Percentiles rank a stretch among this genome's conserved stretches.
Conservation (phyloP, 1,140 invertebrate species). For the Panagrolaimus sp. region DNA sequence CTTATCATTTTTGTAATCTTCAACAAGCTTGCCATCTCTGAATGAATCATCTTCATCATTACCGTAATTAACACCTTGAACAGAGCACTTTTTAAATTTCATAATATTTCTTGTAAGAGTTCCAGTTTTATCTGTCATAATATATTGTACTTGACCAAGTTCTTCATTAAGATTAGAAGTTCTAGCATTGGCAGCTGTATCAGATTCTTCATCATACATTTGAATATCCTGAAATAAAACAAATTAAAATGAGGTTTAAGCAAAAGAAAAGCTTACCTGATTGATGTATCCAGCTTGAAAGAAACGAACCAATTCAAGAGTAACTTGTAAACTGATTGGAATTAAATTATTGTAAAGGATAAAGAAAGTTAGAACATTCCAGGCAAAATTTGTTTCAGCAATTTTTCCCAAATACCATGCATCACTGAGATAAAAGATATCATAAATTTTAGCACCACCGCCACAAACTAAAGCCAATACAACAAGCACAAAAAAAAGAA, state of each 20-base stretch:
- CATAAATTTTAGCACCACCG: constrained; percentile 79
- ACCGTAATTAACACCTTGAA: constrained; percentile 73
- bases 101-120: constrained; percentile 95
- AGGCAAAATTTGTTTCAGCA: constrained; percentile 77
- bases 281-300: constrained; percentile 79
- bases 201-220: constrained; percentile 87
- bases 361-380: constrained; percentile 94
- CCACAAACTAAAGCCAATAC: constrained; percentile 81
- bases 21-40: constrained; percentile 34
- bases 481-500: constrained; percentile 86
- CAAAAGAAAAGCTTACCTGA: constrained; percentile 66
- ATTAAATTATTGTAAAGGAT: constrained; percentile 99
- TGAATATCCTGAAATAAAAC: constrained; percentile 70
- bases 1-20: constrained; percentile 31
- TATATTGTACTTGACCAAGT: constrained; percentile 72
- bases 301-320: constrained; percentile 92
- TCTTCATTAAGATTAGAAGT: constrained; percentile 99
- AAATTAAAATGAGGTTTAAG: too few species aligned
- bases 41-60: constrained; percentile 54
- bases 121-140: constrained; percentile 68
- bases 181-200: constrained; percentile 90
- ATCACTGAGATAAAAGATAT: constrained; percentile 33
- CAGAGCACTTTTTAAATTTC: constrained; percentile 86
- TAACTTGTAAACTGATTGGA: constrained; percentile 97
- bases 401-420: constrained; percentile 64